Evolutionary conservation across 2,797 vertebrate genomes (phyloP), one percentile per base, ranked within the genome.

Genomic region (Gadopsis bispinosus): DNA sequence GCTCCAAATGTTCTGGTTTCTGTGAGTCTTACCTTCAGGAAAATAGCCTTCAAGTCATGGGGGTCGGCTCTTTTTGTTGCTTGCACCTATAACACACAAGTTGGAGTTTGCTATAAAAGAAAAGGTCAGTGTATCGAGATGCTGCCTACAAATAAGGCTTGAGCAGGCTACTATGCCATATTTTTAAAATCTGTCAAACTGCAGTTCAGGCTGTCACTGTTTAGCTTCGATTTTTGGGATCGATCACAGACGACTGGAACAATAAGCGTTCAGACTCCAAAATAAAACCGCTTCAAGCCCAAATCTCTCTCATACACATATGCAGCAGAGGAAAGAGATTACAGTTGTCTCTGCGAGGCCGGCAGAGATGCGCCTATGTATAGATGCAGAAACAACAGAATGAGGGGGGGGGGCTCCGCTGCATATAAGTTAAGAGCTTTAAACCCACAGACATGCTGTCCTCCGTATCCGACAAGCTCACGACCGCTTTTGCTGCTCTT

Each of bases 21-120:
- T 75, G 33, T 66, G 29, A 79, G 47, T 71, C 96, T 96, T 97
- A 99, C 98, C 98, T 98, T 96, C 59, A 97, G 93, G 88, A 99
- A 99, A 86, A 99, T 94, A 86, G 58, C 92, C 90, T 96, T 97
- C 75, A 99, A 95, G 73, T 97, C 97, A 84, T 92, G 91, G n/a
- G 97, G 96, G 91, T 99, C 96, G 17, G 96, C 98, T 95, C 98
- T 94, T 94, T 95, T 97, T 73, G 96, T 97, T 45, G 93, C 91
- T 71, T 97, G 97, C 90, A 97, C 96, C 97, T 97, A 87, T 59
- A 95, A 90, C 70, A 91, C 59, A 90, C 54, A 87, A 73, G 43
- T 77, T 79, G 20, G 4, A 55, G 69, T 66, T 69, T 37, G 33
- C n/a, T 33, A 63, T 75, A 14, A 58, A 16, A 41, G 48, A 51